phyloP scores from a whole-genome alignment of 35 echinoderm and acorn worm species.

The Hemicentrotus pulcherrimus region DNA sequence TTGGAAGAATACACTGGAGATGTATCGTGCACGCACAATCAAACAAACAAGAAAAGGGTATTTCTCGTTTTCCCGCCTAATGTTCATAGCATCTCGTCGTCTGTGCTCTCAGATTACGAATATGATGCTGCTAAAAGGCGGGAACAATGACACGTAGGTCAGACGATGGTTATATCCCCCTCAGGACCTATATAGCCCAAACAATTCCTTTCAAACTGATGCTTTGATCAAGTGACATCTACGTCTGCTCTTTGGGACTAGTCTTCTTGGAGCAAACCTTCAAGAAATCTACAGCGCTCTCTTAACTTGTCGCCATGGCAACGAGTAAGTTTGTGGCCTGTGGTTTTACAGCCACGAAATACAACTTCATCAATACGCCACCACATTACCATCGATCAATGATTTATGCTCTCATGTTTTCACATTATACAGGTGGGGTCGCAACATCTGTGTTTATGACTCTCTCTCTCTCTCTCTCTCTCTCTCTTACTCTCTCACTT shows the following conservation, averaged over 20 bases:
- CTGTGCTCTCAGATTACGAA: constrained; percentile 6
- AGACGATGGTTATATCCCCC: neutral
- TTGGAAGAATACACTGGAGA: neutral
- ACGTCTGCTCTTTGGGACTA: neutral
- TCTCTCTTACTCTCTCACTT: neutral
- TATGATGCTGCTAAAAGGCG: constrained; percentile 24
- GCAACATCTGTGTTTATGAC: too few species aligned
- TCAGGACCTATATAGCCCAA: neutral
- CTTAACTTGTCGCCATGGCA: neutral
- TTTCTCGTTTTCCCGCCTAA: neutral
- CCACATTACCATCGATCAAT: too few species aligned
- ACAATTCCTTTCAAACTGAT: constrained; percentile 6
- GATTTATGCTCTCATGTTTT: too few species aligned
- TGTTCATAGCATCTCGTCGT: neutral
- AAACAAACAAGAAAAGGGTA: neutral
- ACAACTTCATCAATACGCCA: neutral
- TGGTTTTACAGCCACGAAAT: neutral
- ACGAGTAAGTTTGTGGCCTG: neutral
- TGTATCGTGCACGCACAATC: neutral
- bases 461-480: too few species aligned
- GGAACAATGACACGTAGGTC: constrained; percentile 11
- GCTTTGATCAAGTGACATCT: neutral
- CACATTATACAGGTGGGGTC: too few species aligned
- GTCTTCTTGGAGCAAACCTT: constrained; percentile 23
- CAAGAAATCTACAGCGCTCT: neutral